Evolutionary conservation across 2,113 vertebrate species (phyloP).

Genomic region (Onychostoma macrolepis): DNA sequence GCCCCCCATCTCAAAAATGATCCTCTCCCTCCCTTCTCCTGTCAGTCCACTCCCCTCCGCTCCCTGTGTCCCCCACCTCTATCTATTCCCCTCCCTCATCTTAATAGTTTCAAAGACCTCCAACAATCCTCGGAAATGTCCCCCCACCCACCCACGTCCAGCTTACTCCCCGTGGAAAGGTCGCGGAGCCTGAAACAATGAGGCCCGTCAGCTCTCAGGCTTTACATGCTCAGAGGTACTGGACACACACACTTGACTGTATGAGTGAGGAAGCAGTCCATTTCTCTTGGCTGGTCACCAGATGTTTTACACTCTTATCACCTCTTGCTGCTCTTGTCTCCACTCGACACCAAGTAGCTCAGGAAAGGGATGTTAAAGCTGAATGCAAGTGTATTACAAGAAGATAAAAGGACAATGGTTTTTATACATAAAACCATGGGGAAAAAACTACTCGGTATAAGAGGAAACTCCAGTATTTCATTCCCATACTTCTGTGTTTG

Average conservation of each 20-base stretch:
- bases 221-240: slow-evolving; percentile 6
- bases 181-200: slow-evolving; percentile 59
- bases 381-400: neutral
- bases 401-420: slow-evolving; percentile 7
- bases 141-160: slow-evolving; percentile 46
- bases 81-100: slow-evolving; percentile 30
- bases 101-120: slow-evolving; percentile 61
- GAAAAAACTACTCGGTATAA: neutral
- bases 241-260: slow-evolving; percentile 16
- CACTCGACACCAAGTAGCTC: slow-evolving; percentile 12
- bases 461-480: neutral
- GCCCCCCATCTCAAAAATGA: slow-evolving; percentile 44
- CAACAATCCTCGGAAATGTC: slow-evolving; percentile 75
- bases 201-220: slow-evolving; percentile 19
- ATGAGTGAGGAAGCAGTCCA: slow-evolving; percentile 55
- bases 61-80: slow-evolving; percentile 4
- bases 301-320: slow-evolving; percentile 49
- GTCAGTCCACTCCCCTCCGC: slow-evolving; percentile 34
- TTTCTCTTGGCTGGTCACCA: slow-evolving; percentile 65
- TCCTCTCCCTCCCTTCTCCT: slow-evolving; percentile 31
- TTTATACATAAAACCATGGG: neutral
- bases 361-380: slow-evolving; percentile 56
- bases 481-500: neutral
- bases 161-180: slow-evolving; percentile 54
- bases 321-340: slow-evolving; percentile 15